Conservation (phyloP, 2,797 vertebrate genomes). For the Halcyon leucocephala region DNA sequence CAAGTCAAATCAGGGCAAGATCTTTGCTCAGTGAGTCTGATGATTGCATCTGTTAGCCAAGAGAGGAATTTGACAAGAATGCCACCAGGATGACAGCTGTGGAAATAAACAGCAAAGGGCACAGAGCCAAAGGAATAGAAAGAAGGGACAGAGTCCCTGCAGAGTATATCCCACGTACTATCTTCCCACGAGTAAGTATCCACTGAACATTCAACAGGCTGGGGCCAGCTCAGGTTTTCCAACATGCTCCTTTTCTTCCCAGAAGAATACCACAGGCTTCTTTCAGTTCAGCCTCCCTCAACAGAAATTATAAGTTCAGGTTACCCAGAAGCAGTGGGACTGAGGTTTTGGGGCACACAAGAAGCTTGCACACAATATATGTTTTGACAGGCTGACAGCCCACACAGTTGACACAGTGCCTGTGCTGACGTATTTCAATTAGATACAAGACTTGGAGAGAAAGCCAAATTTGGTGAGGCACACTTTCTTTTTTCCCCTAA, state of each 20-base stretch:
- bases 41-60: background rate
- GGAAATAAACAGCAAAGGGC: constrained; percentile 7
- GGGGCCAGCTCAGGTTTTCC: background rate
- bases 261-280: background rate
- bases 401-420: background rate
- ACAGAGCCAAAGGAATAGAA: background rate
- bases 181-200: background rate
- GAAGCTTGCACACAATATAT: background rate
- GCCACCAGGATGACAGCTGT: background rate
- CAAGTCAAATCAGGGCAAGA: background rate
- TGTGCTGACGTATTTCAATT: background rate
- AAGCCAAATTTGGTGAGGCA: background rate
- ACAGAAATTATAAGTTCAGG: background rate
- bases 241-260: background rate
- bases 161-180: background rate
- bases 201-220: background rate
- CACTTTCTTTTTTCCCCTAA: background rate
- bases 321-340: background rate
- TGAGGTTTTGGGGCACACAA: background rate
- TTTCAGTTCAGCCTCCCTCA: background rate
- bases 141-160: background rate
- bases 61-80: background rate
- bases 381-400: background rate
- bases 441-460: background rate
- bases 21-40: background rate